Base-by-base conservation (phyloP, 2,113 vertebrate genomes). In the Tachycineta bicolor region DNA sequence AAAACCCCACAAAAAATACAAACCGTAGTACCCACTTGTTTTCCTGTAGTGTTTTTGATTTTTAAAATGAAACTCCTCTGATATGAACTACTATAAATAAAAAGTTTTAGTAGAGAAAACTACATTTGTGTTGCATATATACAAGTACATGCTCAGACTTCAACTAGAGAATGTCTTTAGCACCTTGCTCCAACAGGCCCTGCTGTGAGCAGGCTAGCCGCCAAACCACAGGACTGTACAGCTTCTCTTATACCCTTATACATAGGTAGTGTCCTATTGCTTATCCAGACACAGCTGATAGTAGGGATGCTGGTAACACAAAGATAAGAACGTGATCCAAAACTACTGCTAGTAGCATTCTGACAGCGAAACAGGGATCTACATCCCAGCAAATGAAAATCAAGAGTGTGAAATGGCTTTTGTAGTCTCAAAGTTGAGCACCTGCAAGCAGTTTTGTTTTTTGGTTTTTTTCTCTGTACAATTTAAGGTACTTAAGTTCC, bases 1-100 rank as follows among this genome's bases (percentile, higher is more conserved):
- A 82, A 63, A 67, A 67, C 2, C 0, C 1, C 21, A 39, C 12
- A 33, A 46, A 60, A 70, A 1, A 0, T 24, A 18, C 6, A 56
- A 81, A 49, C 6, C 25, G n/a, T 0, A 44, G 12, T 9, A 58
- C 47, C 24, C 2, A 58, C 44, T 78, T 71, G 5, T 39, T 76
- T 82, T 18, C 5, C 26, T 52, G 28, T 13, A 4, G 10, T 5
- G 4, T 10, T 22, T 47, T 49, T 64, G 5, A 29, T 75, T 81
- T 46, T 77, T 8, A 33, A 70, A 77, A 39, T 58, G 52, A 50
- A 53, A 50, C 8, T 31, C n/a, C 33, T 14, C 7, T 56, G 13
- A 64, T n/a, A 58, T 11, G 12, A 50, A 71, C 16, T 29, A 81
- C 22, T 28, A 58, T 4, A 60, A 44, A 37, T 37, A 37, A 37